These are phyloP conservation scores for Phorcus lineatus DNA, from an alignment of 2,888 invertebrate species.

Conservation along the genomic window DNA sequence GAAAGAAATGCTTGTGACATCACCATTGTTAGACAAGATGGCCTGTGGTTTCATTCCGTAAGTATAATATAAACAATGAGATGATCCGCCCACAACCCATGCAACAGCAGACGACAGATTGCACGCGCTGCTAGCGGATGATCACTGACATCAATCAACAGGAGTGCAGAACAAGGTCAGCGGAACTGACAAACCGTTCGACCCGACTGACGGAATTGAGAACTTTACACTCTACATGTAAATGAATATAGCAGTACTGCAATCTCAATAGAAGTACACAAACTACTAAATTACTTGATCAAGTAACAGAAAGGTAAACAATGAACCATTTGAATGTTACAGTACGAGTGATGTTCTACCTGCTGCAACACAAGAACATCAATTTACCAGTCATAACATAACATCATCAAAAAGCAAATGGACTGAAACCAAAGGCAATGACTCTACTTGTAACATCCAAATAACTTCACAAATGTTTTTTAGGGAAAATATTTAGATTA, in stretches of 20 bases:
- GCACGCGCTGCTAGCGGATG: background rate
- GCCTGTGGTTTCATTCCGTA: conserved; percentile 22
- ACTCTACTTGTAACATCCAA: no score
- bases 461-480: no score
- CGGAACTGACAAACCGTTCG: no score
- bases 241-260: conserved; percentile 6
- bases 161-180: conserved; percentile 15
- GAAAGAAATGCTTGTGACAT: conserved; percentile 5
- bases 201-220: no score
- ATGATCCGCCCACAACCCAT: background rate
- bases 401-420: conserved; percentile 1
- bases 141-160: background rate
- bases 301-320: background rate
- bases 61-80: background rate
- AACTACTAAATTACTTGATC: background rate
- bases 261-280: background rate
- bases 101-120: conserved; percentile 11
- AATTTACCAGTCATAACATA: background rate
- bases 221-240: background rate
- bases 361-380: conserved; percentile 14
- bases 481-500: no score
- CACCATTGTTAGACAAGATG: conserved; percentile 3
- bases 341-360: background rate
- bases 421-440: conserved; percentile 17
- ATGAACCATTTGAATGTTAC: background rate